Conservation (phyloP, 2,888 invertebrate genomes). For the Hipparchia semele region DNA sequence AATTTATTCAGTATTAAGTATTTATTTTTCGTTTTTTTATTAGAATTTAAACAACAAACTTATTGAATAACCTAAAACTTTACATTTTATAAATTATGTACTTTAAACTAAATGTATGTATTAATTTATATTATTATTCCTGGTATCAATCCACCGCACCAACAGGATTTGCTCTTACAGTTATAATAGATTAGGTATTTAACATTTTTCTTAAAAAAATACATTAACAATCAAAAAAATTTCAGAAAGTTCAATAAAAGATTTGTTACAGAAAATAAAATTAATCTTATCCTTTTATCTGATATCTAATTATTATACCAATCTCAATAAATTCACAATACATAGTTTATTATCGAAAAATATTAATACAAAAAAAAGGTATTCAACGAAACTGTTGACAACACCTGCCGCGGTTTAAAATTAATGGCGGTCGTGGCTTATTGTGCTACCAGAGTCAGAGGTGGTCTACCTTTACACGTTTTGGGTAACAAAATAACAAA, state of each 20-base stretch:
- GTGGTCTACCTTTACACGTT: slow-evolving; percentile 71
- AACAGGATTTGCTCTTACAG: too few relatives aligned
- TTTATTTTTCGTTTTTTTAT: too few relatives aligned
- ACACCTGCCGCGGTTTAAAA: slow-evolving; percentile 72
- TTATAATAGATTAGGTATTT: too few relatives aligned
- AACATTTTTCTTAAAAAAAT: too few relatives aligned
- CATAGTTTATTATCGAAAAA: slow-evolving; percentile 63
- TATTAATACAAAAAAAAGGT: slow-evolving; percentile 59
- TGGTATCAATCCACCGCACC: too few relatives aligned
- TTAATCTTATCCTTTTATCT: slow-evolving; percentile 22
- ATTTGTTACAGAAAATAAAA: slow-evolving; percentile 28
- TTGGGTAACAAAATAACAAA: slow-evolving; percentile 50
- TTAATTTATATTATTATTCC: too few relatives aligned
- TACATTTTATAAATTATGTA: too few relatives aligned
- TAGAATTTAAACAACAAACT: too few relatives aligned
- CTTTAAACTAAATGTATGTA: too few relatives aligned
- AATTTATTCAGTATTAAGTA: too few relatives aligned
- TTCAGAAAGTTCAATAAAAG: not conserved
- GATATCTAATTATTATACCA: slow-evolving; percentile 33
- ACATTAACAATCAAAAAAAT: too few relatives aligned
- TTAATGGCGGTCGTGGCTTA: slow-evolving; percentile 74
- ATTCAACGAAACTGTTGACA: slow-evolving; percentile 74
- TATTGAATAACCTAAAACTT: too few relatives aligned
- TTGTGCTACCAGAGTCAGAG: slow-evolving; percentile 75
- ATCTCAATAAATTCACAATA: slow-evolving; percentile 46